Percentiles rank a stretch among this genome's conserved stretches.
phyloP scores from a whole-genome alignment of 2,888 invertebrate genomes.

The Hipparchia sbordonii region DNA sequence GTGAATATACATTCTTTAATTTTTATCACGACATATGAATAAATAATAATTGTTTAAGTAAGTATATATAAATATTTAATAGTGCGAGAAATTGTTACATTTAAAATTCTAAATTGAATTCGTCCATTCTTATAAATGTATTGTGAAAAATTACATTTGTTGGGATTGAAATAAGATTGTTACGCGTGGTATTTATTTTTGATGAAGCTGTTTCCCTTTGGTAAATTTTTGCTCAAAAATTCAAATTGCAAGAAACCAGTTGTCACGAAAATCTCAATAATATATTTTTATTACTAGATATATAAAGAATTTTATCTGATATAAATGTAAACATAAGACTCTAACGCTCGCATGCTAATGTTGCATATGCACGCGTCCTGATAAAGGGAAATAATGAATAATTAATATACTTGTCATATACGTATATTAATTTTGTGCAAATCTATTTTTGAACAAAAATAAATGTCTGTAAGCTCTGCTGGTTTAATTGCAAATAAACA shows the following conservation, averaged over 20 bases:
- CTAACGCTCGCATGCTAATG: conserved; percentile 73
- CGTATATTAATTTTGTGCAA: neutral
- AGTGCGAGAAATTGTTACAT: conserved; percentile 23
- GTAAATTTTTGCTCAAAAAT: conserved; percentile 63
- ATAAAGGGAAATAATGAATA: neutral
- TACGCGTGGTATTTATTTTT: conserved; percentile 11
- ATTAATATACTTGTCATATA: no score
- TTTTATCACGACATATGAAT: conserved; percentile 16
- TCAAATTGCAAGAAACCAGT: conserved; percentile 49
- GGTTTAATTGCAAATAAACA: neutral
- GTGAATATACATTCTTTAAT: conserved; percentile 21
- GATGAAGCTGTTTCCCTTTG: conserved; percentile 28
- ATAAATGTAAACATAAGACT: conserved; percentile 62
- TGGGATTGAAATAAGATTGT: conserved; percentile 19
- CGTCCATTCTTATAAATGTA: conserved; percentile 37
- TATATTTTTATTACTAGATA: conserved; percentile 57
- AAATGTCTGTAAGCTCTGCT: neutral
- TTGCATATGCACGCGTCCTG: conserved; percentile 78
- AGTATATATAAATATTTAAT: neutral
- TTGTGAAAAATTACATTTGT: conserved; percentile 26
- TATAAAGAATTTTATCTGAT: conserved; percentile 68
- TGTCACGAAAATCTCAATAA: conserved; percentile 54
- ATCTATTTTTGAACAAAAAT: neutral
- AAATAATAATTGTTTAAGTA: conserved; percentile 5
- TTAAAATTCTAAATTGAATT: conserved; percentile 39